Evolutionary conservation across 2,888 invertebrate genomes (phyloP), one percentile per base, ranked within the genome.

Genomic region (Chalcosyrphus nemorum): DNA sequence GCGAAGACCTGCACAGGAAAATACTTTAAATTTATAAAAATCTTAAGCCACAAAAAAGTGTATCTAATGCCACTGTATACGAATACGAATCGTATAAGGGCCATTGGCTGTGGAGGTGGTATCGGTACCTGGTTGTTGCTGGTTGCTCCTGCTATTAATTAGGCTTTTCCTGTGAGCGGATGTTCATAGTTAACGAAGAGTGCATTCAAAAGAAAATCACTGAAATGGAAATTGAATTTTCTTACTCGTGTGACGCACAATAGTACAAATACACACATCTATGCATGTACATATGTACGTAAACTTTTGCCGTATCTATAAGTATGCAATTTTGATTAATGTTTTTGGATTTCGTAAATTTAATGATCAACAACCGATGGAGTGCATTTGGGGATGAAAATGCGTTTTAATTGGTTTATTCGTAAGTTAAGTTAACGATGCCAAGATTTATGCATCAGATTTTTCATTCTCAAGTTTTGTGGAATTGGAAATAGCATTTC

Each of bases 141-240:
- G 29, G n/a, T n/a, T n/a, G 6, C 5, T 27, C 17, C 2, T 52
- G 19, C n/a, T 43, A 59, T 41, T 71, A 72, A 72, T 72, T 52
- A 52, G 21, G 27, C 59, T n/a, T 59, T 59, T 71, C 50, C 45
- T 38, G 50, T 17, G 2, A 38, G 24, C 50, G 52, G 41, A 61
- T 52, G 41, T 47, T 38, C 21, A 32, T 21, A 27, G 47, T 70
- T 70, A 57, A 43, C 41, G 27, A 52, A 29, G 27, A 52, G 41
- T 52, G 41, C 59, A 61, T 71, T 70, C 71, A 32, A 57, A 71
- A 41, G 71, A 57, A 71, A 71, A 41, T 61, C n/a, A 72, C 27
- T 61, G 52, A 72, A 52, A 41, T 61, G 61, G 41, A 72, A 59
- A 70, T 56, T 21, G 29, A 45, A 70, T 61, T 50, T 59, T 59